Evolutionary conservation across 2,797 vertebrate genomes (phyloP).

Genomic region (Megalops cyprinoides): DNA sequence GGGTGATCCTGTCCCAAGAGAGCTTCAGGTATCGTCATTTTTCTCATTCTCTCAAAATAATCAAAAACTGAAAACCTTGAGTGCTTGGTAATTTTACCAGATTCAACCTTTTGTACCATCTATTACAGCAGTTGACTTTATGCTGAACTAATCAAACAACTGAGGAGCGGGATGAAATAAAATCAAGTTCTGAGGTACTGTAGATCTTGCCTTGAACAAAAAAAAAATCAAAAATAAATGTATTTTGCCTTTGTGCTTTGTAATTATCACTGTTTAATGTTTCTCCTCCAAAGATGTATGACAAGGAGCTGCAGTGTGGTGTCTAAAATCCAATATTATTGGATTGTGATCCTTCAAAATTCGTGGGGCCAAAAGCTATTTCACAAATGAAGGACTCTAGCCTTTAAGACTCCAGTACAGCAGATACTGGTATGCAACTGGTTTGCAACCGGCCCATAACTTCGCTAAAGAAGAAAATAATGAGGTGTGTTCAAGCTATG

Average conservation of each 20-base stretch:
- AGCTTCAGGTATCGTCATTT: background rate
- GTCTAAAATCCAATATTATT: background rate
- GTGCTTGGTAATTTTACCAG: background rate
- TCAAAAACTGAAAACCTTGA: background rate
- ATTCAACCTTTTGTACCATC: background rate
- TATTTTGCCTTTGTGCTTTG: background rate
- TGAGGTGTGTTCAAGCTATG: no score
- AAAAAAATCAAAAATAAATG: background rate
- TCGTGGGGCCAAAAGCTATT: no score
- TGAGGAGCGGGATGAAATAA: background rate
- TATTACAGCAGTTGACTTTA: conserved; percentile 8
- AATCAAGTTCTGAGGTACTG: background rate
- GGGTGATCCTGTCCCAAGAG: background rate
- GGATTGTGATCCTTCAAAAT: no score
- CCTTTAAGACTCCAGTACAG: no score
- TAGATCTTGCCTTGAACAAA: no score
- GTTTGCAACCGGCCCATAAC: no score
- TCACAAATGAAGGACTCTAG: no score
- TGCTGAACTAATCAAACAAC: conserved; percentile 4
- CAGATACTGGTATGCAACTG: no score
- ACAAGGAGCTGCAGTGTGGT: background rate
- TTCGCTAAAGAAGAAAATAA: no score
- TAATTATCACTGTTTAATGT: background rate
- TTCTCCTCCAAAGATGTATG: background rate
- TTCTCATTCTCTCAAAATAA: background rate